Conservation (phyloP, 2,888 invertebrate genomes). For the Criorhina ranunculi region DNA sequence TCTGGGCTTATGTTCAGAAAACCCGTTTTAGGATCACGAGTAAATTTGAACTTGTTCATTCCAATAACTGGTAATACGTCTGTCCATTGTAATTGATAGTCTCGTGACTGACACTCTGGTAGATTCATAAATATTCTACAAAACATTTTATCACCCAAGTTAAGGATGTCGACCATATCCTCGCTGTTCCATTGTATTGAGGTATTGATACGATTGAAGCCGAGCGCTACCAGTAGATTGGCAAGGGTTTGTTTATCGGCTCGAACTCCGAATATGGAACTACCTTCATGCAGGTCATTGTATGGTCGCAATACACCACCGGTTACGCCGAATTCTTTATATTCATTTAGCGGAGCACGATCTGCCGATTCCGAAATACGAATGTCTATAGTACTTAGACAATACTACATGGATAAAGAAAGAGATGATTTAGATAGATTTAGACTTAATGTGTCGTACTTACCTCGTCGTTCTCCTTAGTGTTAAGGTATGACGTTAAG, state of each 20-base stretch:
- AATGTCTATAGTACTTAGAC: constrained; percentile 45
- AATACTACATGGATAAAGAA: constrained; percentile 28
- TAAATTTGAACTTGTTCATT: constrained; percentile 72
- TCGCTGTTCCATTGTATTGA: constrained; percentile 75
- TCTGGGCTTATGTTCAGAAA: constrained; percentile 40
- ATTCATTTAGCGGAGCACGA: constrained; percentile 84
- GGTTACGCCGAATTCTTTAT: constrained; percentile 81
- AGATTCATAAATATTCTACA: constrained; percentile 63
- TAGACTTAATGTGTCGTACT: background rate
- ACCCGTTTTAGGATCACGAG: constrained; percentile 27
- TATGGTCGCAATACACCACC: constrained; percentile 83
- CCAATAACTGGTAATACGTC: constrained; percentile 71
- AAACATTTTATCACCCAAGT: constrained; percentile 77
- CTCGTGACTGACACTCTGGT: constrained; percentile 60
- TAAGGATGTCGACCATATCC: constrained; percentile 77
- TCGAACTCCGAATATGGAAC: constrained; percentile 67
- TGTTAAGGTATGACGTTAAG: constrained; percentile 72
- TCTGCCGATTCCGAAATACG: constrained; percentile 75
- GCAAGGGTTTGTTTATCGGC: constrained; percentile 78
- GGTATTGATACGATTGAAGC: constrained; percentile 73
- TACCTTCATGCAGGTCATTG: constrained; percentile 77
- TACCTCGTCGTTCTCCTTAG: constrained; percentile 74
- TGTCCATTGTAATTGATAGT: constrained; percentile 60
- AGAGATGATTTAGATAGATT: constrained; percentile 8
- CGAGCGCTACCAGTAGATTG: constrained; percentile 76